Percentiles rank a stretch among this genome's conserved stretches.
phyloP scores from a whole-genome alignment of 2,113 vertebrate genomes.

The Sebastes schlegelii region DNA sequence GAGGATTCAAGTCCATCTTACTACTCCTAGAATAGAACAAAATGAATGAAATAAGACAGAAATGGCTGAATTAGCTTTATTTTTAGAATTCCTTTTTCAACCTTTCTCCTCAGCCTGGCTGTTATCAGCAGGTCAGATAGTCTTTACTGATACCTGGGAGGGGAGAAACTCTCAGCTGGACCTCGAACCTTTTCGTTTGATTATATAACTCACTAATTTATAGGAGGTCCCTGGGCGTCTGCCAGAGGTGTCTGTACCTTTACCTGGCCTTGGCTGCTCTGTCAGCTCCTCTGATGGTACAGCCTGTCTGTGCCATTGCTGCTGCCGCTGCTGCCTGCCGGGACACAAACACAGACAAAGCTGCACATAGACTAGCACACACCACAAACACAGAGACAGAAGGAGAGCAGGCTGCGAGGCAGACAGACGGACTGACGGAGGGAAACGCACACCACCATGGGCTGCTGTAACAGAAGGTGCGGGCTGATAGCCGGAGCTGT shows the following conservation, averaged over 20 bases:
- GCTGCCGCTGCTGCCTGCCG: constrained; percentile 26
- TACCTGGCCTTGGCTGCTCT: constrained; percentile 65
- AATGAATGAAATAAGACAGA: neutral
- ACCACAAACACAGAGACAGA: constrained; percentile 51
- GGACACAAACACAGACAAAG: constrained; percentile 37
- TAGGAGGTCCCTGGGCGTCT: neutral
- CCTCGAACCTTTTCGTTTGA: constrained; percentile 32
- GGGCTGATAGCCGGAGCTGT: constrained; percentile 85
- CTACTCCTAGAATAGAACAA: neutral
- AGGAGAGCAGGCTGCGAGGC: constrained; percentile 63
- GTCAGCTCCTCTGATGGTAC: constrained; percentile 50
- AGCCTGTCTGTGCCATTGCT: constrained; percentile 48
- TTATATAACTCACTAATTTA: constrained; percentile 34
- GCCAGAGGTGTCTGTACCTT: constrained; percentile 50
- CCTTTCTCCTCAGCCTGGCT: constrained; percentile 19
- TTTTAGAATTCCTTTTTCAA: neutral
- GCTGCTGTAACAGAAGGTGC: constrained; percentile 80
- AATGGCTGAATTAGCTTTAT: neutral
- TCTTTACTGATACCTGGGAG: constrained; percentile 9
- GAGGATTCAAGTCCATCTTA: neutral
- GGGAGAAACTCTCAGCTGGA: neutral
- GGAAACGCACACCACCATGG: constrained; percentile 70
- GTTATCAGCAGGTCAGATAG: constrained; percentile 53
- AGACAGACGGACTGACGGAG: constrained; percentile 53
- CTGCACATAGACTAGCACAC: constrained; percentile 53